Evolutionary conservation across 2,797 vertebrate genomes (phyloP).

Genomic region (Bradypus variegatus): DNA sequence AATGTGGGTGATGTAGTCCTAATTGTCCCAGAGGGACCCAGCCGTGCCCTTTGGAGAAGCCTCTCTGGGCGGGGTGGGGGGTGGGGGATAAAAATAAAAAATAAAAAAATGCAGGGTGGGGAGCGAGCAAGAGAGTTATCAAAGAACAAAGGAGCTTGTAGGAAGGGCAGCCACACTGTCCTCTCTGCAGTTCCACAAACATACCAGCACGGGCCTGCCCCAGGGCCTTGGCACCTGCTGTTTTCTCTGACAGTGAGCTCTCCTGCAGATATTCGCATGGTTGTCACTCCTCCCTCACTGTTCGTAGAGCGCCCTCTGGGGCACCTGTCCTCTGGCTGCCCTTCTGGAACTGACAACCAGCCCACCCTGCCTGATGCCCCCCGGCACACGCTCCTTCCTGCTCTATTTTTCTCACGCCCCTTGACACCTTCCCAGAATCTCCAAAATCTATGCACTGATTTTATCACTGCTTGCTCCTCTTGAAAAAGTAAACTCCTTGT

Average conservation of each 20-base stretch:
- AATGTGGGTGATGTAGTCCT: background rate
- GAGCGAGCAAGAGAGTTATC: background rate
- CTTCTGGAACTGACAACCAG: background rate
- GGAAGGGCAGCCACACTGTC: background rate
- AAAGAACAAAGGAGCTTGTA: background rate
- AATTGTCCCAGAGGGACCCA: background rate
- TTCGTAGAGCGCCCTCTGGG: accelerated
- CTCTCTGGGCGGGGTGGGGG: too few species aligned
- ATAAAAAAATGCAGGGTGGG: too few species aligned
- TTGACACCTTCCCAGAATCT: background rate
- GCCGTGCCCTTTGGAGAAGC: too few species aligned
- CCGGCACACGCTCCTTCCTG: accelerated
- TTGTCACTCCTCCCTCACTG: background rate
- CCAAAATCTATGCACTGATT: accelerated
- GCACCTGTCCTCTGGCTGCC: background rate
- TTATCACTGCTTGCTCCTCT: too few species aligned
- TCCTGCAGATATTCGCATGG: accelerated
- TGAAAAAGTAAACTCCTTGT: accelerated
- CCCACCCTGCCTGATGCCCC: accelerated
- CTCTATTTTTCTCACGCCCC: background rate
- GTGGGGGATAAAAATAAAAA: background rate
- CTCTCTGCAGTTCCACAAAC: background rate
- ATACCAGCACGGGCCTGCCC: accelerated
- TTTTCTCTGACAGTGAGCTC: background rate
- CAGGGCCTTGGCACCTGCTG: background rate